Conservation (phyloP, 2,888 invertebrate species). For the Colostygia pectinataria region DNA sequence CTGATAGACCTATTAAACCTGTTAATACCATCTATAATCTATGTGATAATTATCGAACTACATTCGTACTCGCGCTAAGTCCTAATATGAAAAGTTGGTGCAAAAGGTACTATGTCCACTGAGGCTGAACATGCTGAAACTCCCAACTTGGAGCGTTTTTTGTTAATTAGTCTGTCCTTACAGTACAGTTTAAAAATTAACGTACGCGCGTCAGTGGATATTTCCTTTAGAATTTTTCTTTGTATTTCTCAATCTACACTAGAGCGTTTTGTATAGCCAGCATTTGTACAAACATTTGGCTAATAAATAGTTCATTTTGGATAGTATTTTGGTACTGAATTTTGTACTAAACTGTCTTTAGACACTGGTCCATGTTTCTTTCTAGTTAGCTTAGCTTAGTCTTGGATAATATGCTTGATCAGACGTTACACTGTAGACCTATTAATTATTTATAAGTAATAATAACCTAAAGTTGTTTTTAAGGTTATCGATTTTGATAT, state of each 20-base stretch:
- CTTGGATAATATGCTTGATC: conserved; percentile 61
- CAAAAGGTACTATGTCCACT: conserved; percentile 7
- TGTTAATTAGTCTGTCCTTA: too few species aligned
- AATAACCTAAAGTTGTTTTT: conserved; percentile 54
- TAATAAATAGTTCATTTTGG: conserved; percentile 41
- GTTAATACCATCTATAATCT: too few species aligned
- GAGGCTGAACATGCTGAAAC: neutral
- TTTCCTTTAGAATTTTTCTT: conserved; percentile 19
- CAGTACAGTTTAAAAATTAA: too few species aligned
- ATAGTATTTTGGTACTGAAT: conserved; percentile 78
- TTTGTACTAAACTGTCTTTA: conserved; percentile 73
- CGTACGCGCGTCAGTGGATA: conserved; percentile 8
- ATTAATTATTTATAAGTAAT: conserved; percentile 64
- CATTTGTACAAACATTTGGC: conserved; percentile 23
- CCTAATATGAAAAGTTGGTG: conserved; percentile 34
- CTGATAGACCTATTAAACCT: too few species aligned
- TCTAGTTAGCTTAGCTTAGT: conserved; percentile 69
- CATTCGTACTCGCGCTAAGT: conserved; percentile 38
- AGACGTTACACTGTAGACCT: conserved; percentile 49
- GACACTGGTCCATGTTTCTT: conserved; percentile 72
- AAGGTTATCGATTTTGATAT: conserved; percentile 57
- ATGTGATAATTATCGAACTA: conserved; percentile 42
- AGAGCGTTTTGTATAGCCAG: conserved; percentile 20
- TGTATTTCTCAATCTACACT: conserved; percentile 26
- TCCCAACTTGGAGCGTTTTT: neutral